Base-by-base conservation (phyloP, 2,888 invertebrate genomes). In the Harpalus rubripes region DNA sequence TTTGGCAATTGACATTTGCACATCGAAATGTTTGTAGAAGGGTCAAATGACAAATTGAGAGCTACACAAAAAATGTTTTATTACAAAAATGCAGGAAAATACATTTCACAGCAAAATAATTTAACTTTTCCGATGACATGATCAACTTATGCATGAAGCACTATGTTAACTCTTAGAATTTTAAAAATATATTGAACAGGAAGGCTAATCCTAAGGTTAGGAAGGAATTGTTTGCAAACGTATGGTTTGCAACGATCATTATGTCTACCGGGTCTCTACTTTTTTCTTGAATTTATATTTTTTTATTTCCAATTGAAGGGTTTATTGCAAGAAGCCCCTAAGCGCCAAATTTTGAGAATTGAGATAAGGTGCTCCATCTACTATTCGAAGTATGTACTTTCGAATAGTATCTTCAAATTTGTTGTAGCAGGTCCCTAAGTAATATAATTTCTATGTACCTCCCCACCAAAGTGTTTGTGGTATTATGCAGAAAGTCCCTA, bases 1-100 rank as follows among this genome's bases (percentile, higher is more conserved):
- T 78, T 84, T 84, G 84, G 84, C 84, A 84, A 84, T 78, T 84
- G 84, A 84, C 84, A 84, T 81, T 78, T 84, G 84, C 84, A 78
- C 84, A 84, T 78, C n/a, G 56, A 59, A 82, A 82, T 61, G 41
- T 80, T 44, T 58, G 63, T 84, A 84, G 52, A 84, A 65, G 65
- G 61, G 84, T 59, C 80, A 82, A 82, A 58, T 82, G 41, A 84
- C 61, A 78, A 84, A 41, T 10, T 41, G 16, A 84, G 44, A 63
- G 22, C 84, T 84, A 84, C 84, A 84, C 83, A 84, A 84, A 84
- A 81, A 81, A 84, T 41, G 22, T 61, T 84, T 78, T 44, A 78
- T 76, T 84, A 78, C 56, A 84, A 78, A 78, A 84, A 84, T 84
- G 84, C 84, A 84, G 84, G 78, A 84, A 81, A 63, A 78, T 65